Conservation (phyloP, 2,113 vertebrate species). For the Planiliza haematocheilus region DNA sequence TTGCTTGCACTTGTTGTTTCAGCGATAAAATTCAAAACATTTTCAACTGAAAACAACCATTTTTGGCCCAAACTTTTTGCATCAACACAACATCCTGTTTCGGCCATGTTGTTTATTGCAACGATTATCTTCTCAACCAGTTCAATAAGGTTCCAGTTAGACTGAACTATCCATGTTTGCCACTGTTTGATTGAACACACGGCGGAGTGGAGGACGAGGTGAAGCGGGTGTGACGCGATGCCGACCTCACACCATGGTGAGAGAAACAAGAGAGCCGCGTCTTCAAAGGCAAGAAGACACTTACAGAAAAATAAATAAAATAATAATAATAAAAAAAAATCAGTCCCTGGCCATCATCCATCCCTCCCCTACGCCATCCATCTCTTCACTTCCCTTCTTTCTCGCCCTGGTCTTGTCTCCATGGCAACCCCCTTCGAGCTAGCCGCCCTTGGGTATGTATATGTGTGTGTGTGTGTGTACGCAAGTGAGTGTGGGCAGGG, state of each 20-base stretch:
- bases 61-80: too few species aligned
- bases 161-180: conserved; percentile 39
- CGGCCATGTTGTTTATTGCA: conserved; percentile 3
- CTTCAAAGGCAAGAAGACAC: conserved; percentile 55
- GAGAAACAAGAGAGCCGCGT: conserved; percentile 28
- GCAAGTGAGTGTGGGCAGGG: conserved; percentile 63
- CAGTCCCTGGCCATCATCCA: conserved; percentile 67
- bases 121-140: conserved; percentile 25
- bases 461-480: conserved; percentile 33
- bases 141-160: conserved; percentile 20
- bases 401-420: conserved; percentile 77
- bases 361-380: conserved; percentile 60
- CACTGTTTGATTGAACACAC: conserved; percentile 61
- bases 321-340: conserved; percentile 37
- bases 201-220: conserved; percentile 23
- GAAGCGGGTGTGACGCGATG: conserved; percentile 36
- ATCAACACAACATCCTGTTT: too few species aligned
- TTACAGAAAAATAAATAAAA: conserved; percentile 58
- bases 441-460: conserved; percentile 71
- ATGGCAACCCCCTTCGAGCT: conserved; percentile 79
- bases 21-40: too few species aligned
- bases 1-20: too few species aligned
- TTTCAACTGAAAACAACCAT: too few species aligned
- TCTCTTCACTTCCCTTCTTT: conserved; percentile 64
- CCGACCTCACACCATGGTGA: conserved; percentile 36